These are phyloP conservation scores for Ophion ventricosus DNA, from an alignment of 2,888 invertebrate genomes.

Conservation along the genomic window DNA sequence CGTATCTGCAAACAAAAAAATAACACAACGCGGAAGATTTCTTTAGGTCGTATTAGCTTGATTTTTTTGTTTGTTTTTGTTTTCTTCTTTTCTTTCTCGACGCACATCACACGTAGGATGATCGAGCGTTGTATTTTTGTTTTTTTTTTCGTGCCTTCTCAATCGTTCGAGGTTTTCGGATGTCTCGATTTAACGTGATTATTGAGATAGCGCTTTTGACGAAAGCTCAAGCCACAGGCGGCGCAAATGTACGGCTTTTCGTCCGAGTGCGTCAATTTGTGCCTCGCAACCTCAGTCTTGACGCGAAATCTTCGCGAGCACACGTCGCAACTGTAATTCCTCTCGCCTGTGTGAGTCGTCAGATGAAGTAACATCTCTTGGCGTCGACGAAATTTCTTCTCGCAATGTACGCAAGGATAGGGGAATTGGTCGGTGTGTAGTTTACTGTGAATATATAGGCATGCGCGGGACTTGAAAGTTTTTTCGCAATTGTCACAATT, in stretches of 20 bases:
- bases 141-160: conserved; percentile 10
- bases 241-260: conserved; percentile 84
- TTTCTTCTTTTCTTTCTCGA: neutral
- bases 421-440: conserved; percentile 83
- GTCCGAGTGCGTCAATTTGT: conserved; percentile 85
- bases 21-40: conserved; percentile 68
- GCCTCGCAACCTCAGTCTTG: conserved; percentile 86
- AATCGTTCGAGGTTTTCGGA: conserved; percentile 67
- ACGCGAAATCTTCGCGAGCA: conserved; percentile 85
- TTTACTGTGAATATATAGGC: conserved; percentile 83
- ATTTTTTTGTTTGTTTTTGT: conserved; percentile 19
- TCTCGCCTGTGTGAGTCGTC: conserved; percentile 85
- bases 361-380: conserved; percentile 80
- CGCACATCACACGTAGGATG: neutral
- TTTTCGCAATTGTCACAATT: conserved; percentile 84
- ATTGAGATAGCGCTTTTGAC: conserved; percentile 85
- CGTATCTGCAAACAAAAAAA: conserved; percentile 76
- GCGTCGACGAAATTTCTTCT: conserved; percentile 85
- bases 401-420: conserved; percentile 84
- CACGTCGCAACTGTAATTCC: conserved; percentile 84
- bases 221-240: conserved; percentile 83
- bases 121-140: neutral
- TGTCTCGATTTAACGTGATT: conserved; percentile 84
- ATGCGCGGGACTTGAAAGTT: conserved; percentile 83
- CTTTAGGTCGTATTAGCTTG: conserved; percentile 64